These are phyloP conservation scores for Pteruthius melanotis DNA, from an alignment of 2,113 vertebrate genomes.

Conservation along the genomic window DNA sequence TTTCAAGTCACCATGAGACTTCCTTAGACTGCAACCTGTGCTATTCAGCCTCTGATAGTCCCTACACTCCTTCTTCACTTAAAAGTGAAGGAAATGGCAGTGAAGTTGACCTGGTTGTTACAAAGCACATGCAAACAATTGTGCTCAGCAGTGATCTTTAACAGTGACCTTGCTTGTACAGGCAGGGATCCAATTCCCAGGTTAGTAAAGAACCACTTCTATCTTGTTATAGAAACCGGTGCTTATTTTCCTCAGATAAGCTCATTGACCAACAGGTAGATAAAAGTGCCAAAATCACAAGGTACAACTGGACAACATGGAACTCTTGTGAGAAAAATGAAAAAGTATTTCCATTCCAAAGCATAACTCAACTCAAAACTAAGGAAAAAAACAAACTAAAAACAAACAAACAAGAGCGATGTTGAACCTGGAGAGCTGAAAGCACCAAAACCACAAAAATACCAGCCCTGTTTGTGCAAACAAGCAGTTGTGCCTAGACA, in stretches of 20 bases:
- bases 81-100: background rate
- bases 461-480: background rate
- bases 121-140: background rate
- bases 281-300: background rate
- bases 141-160: background rate
- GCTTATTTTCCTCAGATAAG: background rate
- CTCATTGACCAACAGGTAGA: background rate
- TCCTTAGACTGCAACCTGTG: background rate
- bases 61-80: background rate
- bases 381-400: background rate
- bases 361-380: background rate
- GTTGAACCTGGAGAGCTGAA: background rate
- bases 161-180: background rate
- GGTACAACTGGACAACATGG: background rate
- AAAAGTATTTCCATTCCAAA: background rate
- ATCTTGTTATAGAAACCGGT: background rate
- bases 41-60: background rate
- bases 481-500: background rate
- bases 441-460: background rate
- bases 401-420: background rate
- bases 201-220: background rate
- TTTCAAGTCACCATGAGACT: background rate
- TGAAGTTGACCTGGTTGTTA: background rate
- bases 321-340: background rate
- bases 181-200: background rate